These are phyloP conservation scores for Limnephilus marmoratus DNA, from an alignment of 2,888 invertebrate species.

Conservation along the genomic window DNA sequence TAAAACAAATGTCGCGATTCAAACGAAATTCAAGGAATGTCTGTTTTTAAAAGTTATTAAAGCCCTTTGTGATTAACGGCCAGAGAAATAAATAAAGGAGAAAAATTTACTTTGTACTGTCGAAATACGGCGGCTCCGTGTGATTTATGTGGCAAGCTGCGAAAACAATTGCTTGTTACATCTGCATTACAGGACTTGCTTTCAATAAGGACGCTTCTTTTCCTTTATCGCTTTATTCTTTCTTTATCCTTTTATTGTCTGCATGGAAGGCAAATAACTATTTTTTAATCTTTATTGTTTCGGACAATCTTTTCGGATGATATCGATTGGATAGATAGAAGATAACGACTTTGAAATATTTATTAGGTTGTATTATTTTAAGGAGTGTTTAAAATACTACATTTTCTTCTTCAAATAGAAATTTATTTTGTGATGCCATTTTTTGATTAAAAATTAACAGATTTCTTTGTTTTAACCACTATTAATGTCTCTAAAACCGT, in stretches of 20 bases:
- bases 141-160: constrained; percentile 52
- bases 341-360: neutral
- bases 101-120: constrained; percentile 53
- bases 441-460: no score
- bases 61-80: constrained; percentile 54
- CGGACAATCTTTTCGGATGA: neutral
- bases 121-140: constrained; percentile 46
- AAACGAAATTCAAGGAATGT: constrained; percentile 50
- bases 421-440: no score
- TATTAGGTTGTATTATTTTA: neutral
- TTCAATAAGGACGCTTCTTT: constrained; percentile 44
- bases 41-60: constrained; percentile 52
- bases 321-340: neutral
- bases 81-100: constrained; percentile 52
- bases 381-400: neutral
- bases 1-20: constrained; percentile 51
- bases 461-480: no score
- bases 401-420: no score
- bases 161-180: constrained; percentile 57
- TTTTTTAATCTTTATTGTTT: constrained; percentile 11
- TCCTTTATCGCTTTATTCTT: constrained; percentile 32
- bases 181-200: constrained; percentile 48
- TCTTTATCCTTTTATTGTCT: constrained; percentile 45
- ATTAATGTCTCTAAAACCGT: no score
- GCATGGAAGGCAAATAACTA: constrained; percentile 17